Conservation (phyloP, 23 tunicate species). For the Oikopleura vanhoeffeni region DNA sequence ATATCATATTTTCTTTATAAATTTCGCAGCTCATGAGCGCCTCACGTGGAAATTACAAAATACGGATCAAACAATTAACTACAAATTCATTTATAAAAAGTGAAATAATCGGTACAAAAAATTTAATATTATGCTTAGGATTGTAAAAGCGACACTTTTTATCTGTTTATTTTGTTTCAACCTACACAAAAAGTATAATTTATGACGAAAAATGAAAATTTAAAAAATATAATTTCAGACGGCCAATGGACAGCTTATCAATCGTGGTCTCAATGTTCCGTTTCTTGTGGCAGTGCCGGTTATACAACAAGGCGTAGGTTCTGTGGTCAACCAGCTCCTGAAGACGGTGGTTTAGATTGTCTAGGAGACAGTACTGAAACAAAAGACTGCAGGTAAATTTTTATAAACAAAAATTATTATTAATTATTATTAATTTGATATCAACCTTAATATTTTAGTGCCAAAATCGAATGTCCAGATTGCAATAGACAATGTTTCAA, state of each 20-base stretch:
- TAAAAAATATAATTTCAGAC: neutral
- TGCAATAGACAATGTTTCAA: neutral
- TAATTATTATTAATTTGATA: too few relatives aligned
- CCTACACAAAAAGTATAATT: neutral
- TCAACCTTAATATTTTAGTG: neutral
- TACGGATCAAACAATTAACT: neutral
- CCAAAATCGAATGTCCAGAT: neutral
- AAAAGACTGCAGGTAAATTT: neutral
- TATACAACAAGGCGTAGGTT: neutral
- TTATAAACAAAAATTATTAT: too few relatives aligned
- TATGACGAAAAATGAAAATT: neutral
- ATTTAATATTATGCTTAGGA: too few relatives aligned
- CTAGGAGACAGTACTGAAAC: neutral
- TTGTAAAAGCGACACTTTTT: too few relatives aligned
- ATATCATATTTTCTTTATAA: too few relatives aligned
- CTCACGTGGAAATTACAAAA: neutral
- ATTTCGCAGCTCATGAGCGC: too few relatives aligned
- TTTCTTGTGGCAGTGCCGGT: neutral
- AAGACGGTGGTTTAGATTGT: slow-evolving; percentile 5
- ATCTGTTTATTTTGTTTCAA: too few relatives aligned
- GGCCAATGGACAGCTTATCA: neutral
- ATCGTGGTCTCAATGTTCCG: neutral
- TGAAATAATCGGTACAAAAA: neutral
- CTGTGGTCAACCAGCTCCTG: slow-evolving; percentile 4
- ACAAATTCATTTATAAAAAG: neutral